Evolutionary conservation across 2,113 vertebrate genomes (phyloP).

Genomic region (Panthera tigris): DNA sequence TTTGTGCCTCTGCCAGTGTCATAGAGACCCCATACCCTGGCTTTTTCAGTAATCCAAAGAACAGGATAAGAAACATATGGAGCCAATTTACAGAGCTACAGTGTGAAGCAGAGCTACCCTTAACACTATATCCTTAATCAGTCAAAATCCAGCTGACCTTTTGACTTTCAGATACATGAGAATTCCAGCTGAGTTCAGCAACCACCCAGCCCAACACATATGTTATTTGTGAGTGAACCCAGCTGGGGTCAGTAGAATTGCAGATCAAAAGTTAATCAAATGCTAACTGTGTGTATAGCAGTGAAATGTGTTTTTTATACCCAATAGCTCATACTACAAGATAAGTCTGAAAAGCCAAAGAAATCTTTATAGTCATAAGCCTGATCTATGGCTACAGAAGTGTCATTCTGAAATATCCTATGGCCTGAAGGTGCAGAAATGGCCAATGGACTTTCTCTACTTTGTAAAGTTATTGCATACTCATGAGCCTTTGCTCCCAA

Average conservation of each 20-base stretch:
- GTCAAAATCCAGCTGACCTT: not conserved
- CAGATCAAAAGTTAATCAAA: not conserved
- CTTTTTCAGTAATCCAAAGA: not conserved
- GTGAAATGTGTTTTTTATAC: not conserved
- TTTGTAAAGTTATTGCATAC: not conserved
- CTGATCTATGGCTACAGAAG: not conserved
- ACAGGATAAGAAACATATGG: not conserved
- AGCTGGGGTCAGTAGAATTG: not conserved
- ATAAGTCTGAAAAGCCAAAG: not conserved
- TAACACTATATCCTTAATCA: not conserved
- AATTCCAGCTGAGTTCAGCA: not conserved
- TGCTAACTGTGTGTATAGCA: not conserved
- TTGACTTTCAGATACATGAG: not conserved
- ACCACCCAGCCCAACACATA: not conserved
- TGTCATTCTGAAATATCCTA: not conserved
- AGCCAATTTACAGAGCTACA: not conserved
- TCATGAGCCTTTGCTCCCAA: not conserved
- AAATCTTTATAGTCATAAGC: not conserved
- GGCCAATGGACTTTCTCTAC: not conserved
- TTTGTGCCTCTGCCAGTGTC: not conserved
- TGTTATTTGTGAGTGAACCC: not conserved
- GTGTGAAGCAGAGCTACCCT: not conserved
- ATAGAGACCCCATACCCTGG: not conserved
- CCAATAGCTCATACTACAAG: not conserved
- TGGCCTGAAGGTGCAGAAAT: not conserved